Base-by-base conservation (phyloP, 2,113 vertebrate genomes). In the Aix galericulata region DNA sequence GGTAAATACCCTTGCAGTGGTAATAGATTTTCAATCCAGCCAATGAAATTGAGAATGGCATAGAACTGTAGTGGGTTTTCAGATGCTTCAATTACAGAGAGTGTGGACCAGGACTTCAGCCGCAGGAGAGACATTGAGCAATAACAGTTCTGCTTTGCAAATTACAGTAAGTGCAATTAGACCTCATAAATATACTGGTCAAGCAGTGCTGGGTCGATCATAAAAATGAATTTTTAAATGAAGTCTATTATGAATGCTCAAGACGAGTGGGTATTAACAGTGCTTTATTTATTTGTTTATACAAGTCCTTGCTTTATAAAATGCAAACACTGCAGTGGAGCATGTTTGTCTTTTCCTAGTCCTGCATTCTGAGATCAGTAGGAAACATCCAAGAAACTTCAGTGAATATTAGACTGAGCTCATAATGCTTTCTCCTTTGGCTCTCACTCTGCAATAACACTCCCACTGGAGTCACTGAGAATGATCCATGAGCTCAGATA, bases 241-340 rank as follows among this genome's bases (percentile, higher is more conserved):
- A 96, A 73, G 48, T 2, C 11, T 53, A 15, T 87, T 87, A 89
- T 36, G 55, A 48, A 59, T 40, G 27, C 50, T 34, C 23, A 88
- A 82, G 64, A 55, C 10, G 36, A 59, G 56, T 29, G 14, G 21
- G 6, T 27, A 56, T 77, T 66, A 44, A 5, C 23, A 42, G 6
- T 36, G 13, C 13, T 71, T 82, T 88, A 93, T 95, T 92, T 86
- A 40, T 82, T 75, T 72, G 15, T 74, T 95, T 95, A 86, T 62
- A 60, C 9, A 67, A 44, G 27, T 4, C 26, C 21, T 64, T 91
- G 66, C 81, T 91, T 44, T 86, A 86, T 68, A 34, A 87, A 88
- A 92, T 62, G 32, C 32, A 31, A 32, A 17, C 38, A 26, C 6
- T 52, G 13, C 8, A 59, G 22, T 34, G 36, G 8, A 83, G 21